Base-by-base conservation (phyloP, 2,888 invertebrate species). In the Thecophora atra region DNA sequence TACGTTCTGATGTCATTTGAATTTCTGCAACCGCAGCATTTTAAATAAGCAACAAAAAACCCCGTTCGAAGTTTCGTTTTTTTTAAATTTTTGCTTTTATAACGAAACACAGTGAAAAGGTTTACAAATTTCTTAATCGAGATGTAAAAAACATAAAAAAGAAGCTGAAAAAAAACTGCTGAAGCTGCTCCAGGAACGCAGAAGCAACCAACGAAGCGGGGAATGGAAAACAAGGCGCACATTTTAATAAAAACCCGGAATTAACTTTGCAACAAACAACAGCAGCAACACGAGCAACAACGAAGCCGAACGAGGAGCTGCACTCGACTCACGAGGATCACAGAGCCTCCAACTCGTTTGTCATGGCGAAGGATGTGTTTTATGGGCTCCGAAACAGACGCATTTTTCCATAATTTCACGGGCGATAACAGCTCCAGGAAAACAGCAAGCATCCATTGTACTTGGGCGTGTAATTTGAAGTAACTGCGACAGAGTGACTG, bases 391-490 rank as follows among this genome's bases (percentile, higher is more conserved):
- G 19, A 52, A 44, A 44, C 63, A 51, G 70, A 70, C 30, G 21
- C 70, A 30, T 62, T 52, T 54, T 42, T 63, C 51, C 63, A 63
- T 63, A 70, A 70, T 63, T 70, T 62, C 52, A 63, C 63, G 70
- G 62, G 52, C 70, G 70, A 52, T 63, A 70, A 70, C 52, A 70
- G 58, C 26, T 11, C 47, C 13, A 13, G 3, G 51, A 65, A 24
- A 65, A 28, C 51, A 68, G 5, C n/a, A 47, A 1, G 17, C n/a
- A n/a, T 13, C 47, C 47, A 47, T 5, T n/a, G 47, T 21, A 68
- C 51, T 63, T 63, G 52, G 52, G 63, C 63, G 24, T 58, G 52
- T 52, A 63, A 51, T 70, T 62, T 62, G 62, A 62, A 54, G 19
- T n/a, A n/a, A n/a, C n/a, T n/a, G n/a, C n/a, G n/a, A n/a, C n/a